Percentiles rank a stretch among this genome's conserved stretches.
Evolutionary conservation across 2,888 invertebrate genomes (phyloP).

Genomic region (Prenolepis imparis): DNA sequence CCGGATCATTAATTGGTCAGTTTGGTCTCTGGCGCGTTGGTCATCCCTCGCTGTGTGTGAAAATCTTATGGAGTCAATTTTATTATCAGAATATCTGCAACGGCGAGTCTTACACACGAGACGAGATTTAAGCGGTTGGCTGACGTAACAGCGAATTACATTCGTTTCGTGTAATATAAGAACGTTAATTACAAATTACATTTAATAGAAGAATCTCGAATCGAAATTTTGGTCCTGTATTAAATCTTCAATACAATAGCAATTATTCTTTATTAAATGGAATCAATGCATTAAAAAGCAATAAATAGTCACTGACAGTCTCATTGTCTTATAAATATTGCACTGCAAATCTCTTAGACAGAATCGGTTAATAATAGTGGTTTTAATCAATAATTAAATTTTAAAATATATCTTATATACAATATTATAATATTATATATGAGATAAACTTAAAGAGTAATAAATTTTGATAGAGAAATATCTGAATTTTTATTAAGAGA

Average conservation of each 20-base stretch:
- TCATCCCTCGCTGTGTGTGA: slow-evolving; percentile 45
- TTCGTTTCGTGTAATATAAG: not conserved
- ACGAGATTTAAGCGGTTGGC: slow-evolving; percentile 9
- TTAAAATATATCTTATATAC: too few relatives aligned
- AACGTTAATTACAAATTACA: not conserved
- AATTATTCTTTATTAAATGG: not conserved
- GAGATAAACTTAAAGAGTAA: too few relatives aligned
- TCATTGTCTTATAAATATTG: not conserved
- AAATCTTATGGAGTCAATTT: slow-evolving; percentile 59
- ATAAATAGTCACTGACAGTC: too few relatives aligned
- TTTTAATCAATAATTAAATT: too few relatives aligned
- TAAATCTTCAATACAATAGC: not conserved
- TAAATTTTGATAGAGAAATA: too few relatives aligned
- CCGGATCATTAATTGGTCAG: slow-evolving; percentile 80
- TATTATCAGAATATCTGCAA: not conserved
- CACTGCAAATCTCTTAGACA: not conserved
- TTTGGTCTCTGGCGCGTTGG: slow-evolving; percentile 46
- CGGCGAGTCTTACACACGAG: not conserved
- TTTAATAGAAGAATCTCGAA: not conserved
- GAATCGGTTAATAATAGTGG: not conserved
- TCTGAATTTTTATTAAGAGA: too few relatives aligned
- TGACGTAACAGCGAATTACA: not conserved
- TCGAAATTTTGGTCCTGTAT: too few relatives aligned
- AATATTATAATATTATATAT: too few relatives aligned
- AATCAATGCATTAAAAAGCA: not conserved